Base-by-base conservation (phyloP, 2,797 vertebrate species). In the Lophura swinhoii region DNA sequence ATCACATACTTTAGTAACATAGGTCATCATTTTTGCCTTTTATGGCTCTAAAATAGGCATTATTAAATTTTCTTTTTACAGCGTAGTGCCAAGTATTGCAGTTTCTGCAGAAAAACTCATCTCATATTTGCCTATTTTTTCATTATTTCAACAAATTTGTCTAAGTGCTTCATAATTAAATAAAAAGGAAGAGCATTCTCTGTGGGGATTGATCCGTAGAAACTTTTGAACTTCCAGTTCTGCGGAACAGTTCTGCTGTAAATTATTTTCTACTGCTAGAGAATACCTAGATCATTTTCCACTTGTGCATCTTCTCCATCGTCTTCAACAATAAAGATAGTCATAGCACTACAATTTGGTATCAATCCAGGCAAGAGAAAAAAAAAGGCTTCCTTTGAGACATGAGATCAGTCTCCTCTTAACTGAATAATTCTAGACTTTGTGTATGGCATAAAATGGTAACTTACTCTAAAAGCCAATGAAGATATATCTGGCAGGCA, bases 401-500 rank as follows among this genome's bases (percentile, higher is more conserved):
- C 21, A 48, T 7, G 12, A 73, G 28, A 43, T 70, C n/a, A 64
- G 29, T 7, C 55, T 14, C 35, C 23, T 15, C 62, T 44, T 9
- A 49, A 64, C 18, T 37, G 62, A 79, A 49, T 7, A 23, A 63
- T 4, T 14, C 24, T n/a, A 60, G 51, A 49, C 24, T 60, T 66
- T 1, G 1, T 2, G 0, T 14, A 22, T 0, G 0, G 67, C 22
- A 64, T 46, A 31, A 72, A 79, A 69, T 2, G 16, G 31, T 39
- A 44, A 15, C 60, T 37, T 12, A 5, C 43, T 39, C 35, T 48
- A 75, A 79, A 68, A 16, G 44, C 24, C 69, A 31, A 10, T 8
- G 44, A 23, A 74, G 10, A 51, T 14, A 10, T 7, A 39, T 74
- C 1, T 46, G n/a, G 20, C 35, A 68, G 73, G 31, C 55, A 93